phyloP scores from a whole-genome alignment of 2,797 vertebrate species.

The Poeciliopsis turneri region DNA sequence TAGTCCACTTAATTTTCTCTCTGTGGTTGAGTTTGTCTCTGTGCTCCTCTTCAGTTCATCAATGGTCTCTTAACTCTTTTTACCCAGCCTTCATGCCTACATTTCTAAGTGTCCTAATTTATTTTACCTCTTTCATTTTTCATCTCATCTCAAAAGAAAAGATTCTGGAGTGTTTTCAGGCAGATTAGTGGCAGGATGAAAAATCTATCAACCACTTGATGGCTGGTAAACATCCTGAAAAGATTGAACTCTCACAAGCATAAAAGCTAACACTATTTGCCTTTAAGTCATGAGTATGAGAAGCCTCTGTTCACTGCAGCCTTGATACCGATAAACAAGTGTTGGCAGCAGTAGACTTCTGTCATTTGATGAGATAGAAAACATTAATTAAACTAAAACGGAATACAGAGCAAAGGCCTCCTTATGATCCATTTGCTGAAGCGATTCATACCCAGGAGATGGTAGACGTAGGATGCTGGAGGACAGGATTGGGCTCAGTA shows the following conservation, averaged over 20 bases:
- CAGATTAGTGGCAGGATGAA: background rate
- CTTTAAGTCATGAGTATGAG: conserved; percentile 27
- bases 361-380: conserved; percentile 33
- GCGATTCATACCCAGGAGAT: conserved; percentile 89
- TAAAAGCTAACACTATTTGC: conserved; percentile 15
- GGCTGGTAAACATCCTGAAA: conserved; percentile 21
- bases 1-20: background rate
- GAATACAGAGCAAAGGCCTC: conserved; percentile 1
- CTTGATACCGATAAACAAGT: conserved; percentile 50
- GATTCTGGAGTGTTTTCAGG: conserved; percentile 10
- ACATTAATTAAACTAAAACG: conserved; percentile 15
- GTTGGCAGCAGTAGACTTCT: conserved; percentile 44
- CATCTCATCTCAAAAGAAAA: conserved; percentile 8
- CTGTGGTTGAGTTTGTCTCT: background rate
- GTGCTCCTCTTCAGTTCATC: conserved; percentile 1
- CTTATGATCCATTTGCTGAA: background rate
- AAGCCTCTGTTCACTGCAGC: conserved; percentile 33
- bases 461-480: conserved; percentile 64
- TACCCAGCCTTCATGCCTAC: background rate
- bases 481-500: conserved; percentile 80
- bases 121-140: background rate
- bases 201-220: conserved; percentile 16
- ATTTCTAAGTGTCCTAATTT: conserved; percentile 4
- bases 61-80: background rate
- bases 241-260: conserved; percentile 1